Conservation (phyloP, 1,140 invertebrate genomes). For the Sarcophaga bullata region DNA sequence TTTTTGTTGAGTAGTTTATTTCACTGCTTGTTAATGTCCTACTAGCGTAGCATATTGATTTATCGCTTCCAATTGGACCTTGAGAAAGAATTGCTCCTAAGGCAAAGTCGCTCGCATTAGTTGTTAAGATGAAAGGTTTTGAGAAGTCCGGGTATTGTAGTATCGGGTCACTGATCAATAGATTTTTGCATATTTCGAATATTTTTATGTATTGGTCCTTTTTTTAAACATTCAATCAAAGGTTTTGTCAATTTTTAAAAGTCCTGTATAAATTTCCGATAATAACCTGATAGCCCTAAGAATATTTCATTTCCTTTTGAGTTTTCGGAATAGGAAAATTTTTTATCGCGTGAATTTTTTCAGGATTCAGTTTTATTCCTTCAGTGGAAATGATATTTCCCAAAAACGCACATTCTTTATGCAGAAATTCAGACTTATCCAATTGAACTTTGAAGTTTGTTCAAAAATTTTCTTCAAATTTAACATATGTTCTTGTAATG, state of each 20-base stretch:
- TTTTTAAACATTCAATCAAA: no score
- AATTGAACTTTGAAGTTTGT: no score
- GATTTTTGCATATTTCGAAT: not conserved
- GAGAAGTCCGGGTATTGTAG: no score
- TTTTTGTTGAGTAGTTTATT: slow-evolving; percentile 3
- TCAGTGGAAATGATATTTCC: not conserved
- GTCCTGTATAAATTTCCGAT: not conserved
- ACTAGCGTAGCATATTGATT: slow-evolving; percentile 28
- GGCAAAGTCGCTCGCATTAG: not conserved
- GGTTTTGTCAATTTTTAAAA: no score
- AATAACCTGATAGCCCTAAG: not conserved
- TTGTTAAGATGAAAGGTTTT: slow-evolving; percentile 34
- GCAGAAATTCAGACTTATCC: no score
- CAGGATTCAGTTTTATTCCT: not conserved
- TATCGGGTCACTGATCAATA: slow-evolving; percentile 4
- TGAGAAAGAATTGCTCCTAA: slow-evolving; percentile 25
- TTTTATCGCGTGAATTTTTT: not conserved
- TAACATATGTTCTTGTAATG: no score
- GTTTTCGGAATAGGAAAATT: not conserved
- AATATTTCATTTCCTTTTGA: not conserved
- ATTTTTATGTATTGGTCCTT: slow-evolving; percentile 12
- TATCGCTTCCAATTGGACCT: slow-evolving; percentile 21
- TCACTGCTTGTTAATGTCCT: not conserved
- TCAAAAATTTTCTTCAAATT: no score
- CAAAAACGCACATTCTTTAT: no score